These are phyloP conservation scores for Eristalis intricaria DNA, from an alignment of 2,888 invertebrate genomes.

Conservation along the genomic window DNA sequence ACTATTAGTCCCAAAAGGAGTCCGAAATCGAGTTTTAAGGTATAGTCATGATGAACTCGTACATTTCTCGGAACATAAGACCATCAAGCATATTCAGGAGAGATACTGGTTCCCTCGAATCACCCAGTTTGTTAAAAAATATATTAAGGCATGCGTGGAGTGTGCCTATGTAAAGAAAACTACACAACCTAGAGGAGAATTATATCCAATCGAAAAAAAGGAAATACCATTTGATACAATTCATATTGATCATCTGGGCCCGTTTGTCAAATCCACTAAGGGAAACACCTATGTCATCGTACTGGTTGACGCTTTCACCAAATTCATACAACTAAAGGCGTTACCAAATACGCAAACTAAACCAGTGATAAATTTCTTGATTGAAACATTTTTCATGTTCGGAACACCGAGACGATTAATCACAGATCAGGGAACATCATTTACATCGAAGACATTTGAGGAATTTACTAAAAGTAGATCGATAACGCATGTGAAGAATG, in stretches of 20 bases:
- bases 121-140: constrained; percentile 19
- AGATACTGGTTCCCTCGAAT: neutral
- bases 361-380: constrained; percentile 21
- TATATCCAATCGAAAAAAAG: constrained; percentile 17
- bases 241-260: neutral
- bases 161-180: constrained; percentile 2
- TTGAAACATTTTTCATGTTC: neutral
- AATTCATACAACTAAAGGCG: neutral
- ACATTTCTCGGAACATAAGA: constrained; percentile 5
- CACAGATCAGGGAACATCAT: neutral
- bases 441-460: constrained; percentile 8
- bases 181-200: constrained; percentile 14
- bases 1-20: neutral
- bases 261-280: neutral
- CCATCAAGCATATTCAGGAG: neutral
- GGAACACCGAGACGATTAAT: neutral
- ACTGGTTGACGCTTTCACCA: neutral
- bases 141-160: constrained; percentile 20
- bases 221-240: constrained; percentile 1
- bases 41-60: neutral
- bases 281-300: neutral
- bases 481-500: neutral
- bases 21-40: neutral
- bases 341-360: constrained; percentile 15
- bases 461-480: neutral